Percentiles rank a stretch among this genome's conserved stretches.
These are phyloP conservation scores for Nasonia vitripennis DNA, from an alignment of 1,140 invertebrate genomes.

Conservation along the genomic window DNA sequence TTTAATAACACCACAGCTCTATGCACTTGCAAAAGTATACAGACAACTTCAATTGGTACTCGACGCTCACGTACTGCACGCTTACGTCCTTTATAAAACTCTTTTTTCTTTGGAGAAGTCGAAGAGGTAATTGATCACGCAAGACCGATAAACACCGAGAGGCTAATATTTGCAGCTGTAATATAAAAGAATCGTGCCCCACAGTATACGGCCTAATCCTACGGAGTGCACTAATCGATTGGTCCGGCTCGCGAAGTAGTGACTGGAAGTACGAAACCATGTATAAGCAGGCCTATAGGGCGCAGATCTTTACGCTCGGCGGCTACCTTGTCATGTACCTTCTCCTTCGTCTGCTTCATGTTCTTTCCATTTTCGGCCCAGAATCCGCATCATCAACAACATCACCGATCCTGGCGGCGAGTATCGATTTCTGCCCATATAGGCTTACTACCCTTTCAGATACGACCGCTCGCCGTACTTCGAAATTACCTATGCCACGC, in stretches of 20 bases:
- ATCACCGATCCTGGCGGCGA: conserved; percentile 23
- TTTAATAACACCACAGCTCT: conserved; percentile 9
- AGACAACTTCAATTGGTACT: not conserved
- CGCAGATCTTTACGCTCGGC: conserved; percentile 23
- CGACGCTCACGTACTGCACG: not conserved
- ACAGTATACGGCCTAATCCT: conserved; percentile 6
- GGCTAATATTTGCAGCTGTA: too few relatives aligned
- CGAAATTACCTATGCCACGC: conserved; percentile 4
- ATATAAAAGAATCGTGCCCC: not conserved
- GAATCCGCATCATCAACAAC: conserved; percentile 31
- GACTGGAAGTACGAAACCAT: conserved; percentile 17
- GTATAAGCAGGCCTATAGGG: conserved; percentile 7
- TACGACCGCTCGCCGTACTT: not conserved
- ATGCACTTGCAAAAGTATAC: not conserved
- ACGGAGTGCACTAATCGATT: not conserved
- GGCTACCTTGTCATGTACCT: conserved; percentile 20
- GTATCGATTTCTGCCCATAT: not conserved
- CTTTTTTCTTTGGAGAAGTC: conserved; percentile 23
- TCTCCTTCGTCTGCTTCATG: not conserved
- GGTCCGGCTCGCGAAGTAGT: not conserved
- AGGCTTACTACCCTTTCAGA: conserved; percentile 22
- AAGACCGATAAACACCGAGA: not conserved
- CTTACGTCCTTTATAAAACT: conserved; percentile 22
- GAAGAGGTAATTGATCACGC: not conserved
- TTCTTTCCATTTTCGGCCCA: conserved; percentile 30